Base-by-base conservation (phyloP, 1,140 invertebrate species). In the Drosophila albomicans region DNA sequence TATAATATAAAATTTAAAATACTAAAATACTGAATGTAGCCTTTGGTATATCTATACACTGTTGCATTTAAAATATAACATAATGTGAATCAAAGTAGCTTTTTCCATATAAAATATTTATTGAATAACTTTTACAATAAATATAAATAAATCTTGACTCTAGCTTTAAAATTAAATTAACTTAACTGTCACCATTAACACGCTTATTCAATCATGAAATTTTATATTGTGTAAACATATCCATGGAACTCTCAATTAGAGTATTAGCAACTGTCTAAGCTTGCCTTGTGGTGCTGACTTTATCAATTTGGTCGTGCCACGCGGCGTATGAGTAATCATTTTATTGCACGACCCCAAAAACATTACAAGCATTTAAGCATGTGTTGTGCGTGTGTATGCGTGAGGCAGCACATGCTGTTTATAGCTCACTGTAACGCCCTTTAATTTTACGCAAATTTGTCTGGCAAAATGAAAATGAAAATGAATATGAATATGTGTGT, bases 271-370 rank as follows among this genome's bases (percentile, higher is more conserved):
- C 0, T 20, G 16, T 16, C 15, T 25, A 20, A 4, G 1, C 20
- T 25, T 35, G 59, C 30, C 30, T 61, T 43, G 4, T 79, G 66
- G 1, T 48, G 66, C 66, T 69, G 79, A 87, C 67, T 75, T 78
- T 79, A 76, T 76, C 79, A 87, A 76, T 87, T 87, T 79, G 32
- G 48, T n/a, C 25, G 57, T 65, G 43, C 41, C 56, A 64, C 67
- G 46, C 63, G 62, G 80, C 81, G 84, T 87, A 84, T 84, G 78
- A 68, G 84, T 87, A 87, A 87, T 87, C 80, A 88, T 78, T 84
- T 84, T 88, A 84, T 88, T 87, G 76, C 84, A 57, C 68, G 79
- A 64, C 68, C 84, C 72, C 52, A 59, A 82, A 54, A 38, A 74
- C 28, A 49, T 10, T 41, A 74, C 28, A 49, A 3, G 28, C 51